Evolutionary conservation across 2,113 vertebrate genomes (phyloP), one percentile per base, ranked within the genome.

Genomic region (Heterocephalus glaber): DNA sequence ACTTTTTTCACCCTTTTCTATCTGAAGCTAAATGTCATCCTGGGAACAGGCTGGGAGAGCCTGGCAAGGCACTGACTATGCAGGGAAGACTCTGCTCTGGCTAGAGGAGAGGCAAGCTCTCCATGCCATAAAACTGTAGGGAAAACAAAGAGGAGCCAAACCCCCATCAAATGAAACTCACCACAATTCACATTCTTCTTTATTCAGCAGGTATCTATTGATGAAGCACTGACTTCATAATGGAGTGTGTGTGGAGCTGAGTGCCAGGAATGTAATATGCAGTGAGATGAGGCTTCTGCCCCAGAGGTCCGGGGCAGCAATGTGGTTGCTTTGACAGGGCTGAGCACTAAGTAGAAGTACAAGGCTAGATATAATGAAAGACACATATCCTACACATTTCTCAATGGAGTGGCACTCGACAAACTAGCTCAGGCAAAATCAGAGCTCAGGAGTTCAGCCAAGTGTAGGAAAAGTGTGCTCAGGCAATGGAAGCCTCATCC

Each of bases 11-110:
- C 63, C 72, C 85, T 72, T 65, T 70, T 47, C 30, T 47, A 89
- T 72, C 63, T 28, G 96, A 96, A 91, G 95, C 94, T 86, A 82
- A 76, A 58, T 93, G 90, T 96, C 97, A 91, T 61, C 26, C 28
- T 52, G 44, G 70, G 44, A 49, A 10, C 47, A 94, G 89, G 0
- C 35, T 2, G 3, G 84, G 72, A 56, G 17, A 93, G 5, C 65
- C 60, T 90, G 65, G 52, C 5, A 28, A 84, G 49, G 58, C 17
- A 54, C 26, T 12, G 86, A 41, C 26, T 3, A 1, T 3, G 38
- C 49, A 89, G 79, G 56, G 38, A 74, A 68, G 65, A 79, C 52
- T 28, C 28, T 8, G 0, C n/a, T 70, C 47, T 44, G 41, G 24
- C 26, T 61, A 11, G 11, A n/a, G 72, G 49, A 70, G 66, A 61